Evolutionary conservation across 2,888 invertebrate genomes (phyloP).

Genomic region (Lacanobia oleracea): DNA sequence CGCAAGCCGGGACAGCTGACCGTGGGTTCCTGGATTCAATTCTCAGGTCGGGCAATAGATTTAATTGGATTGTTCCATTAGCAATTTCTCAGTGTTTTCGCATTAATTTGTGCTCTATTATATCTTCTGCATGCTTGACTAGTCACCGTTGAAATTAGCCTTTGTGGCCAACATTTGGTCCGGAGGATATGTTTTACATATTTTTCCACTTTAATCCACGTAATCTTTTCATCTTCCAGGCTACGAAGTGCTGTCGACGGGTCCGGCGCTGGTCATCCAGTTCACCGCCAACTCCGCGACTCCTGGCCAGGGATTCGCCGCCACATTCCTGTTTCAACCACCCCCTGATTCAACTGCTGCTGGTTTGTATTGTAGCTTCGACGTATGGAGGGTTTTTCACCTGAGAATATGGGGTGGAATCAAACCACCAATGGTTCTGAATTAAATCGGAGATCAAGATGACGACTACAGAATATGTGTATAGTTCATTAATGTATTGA

Average conservation of each 20-base stretch:
- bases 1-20: no score
- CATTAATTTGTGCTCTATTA: no score
- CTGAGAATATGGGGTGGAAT: not conserved
- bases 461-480: no score
- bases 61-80: no score
- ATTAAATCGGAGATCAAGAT: not conserved
- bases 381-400: not conserved
- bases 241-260: conserved; percentile 95
- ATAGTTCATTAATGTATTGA: no score
- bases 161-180: no score
- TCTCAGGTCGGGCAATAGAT: no score
- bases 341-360: conserved; percentile 88
- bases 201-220: not conserved
- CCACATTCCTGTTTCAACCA: conserved; percentile 93
- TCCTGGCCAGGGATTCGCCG: conserved; percentile 95
- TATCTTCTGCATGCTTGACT: no score
- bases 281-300: conserved; percentile 96
- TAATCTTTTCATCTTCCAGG: conserved; percentile 77
- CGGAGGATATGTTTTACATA: no score
- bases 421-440: not conserved
- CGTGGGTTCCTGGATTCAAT: no score
- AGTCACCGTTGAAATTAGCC: no score
- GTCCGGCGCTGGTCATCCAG: conserved; percentile 95
- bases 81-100: no score
- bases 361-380: conserved; percentile 70